Conservation (phyloP, 2,113 vertebrate species). For the Elachura formosa region DNA sequence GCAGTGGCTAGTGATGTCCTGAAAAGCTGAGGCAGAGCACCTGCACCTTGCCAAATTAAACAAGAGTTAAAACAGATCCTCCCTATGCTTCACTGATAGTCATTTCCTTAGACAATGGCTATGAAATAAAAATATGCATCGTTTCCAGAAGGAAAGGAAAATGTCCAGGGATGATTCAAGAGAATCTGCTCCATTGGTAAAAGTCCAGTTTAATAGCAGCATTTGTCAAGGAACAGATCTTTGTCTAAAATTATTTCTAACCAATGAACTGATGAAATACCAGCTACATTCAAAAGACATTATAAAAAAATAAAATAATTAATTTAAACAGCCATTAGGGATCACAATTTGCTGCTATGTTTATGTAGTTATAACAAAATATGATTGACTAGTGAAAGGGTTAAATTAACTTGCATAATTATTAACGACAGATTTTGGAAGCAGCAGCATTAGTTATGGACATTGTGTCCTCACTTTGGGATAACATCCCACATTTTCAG, state of each 20-base stretch:
- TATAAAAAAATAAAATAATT: not conserved
- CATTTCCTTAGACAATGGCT: not conserved
- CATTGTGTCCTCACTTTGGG: not conserved
- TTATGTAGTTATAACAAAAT: not conserved
- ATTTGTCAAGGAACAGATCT: not conserved
- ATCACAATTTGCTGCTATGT: not conserved
- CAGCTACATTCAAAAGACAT: not conserved
- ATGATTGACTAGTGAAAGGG: not conserved
- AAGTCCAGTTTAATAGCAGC: not conserved
- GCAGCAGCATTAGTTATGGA: not conserved
- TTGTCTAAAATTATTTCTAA: slow-evolving; percentile 10
- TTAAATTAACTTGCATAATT: not conserved
- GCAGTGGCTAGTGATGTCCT: not conserved
- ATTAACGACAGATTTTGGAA: not conserved
- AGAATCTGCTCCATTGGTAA: not conserved
- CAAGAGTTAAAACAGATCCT: not conserved
- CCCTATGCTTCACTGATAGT: not conserved
- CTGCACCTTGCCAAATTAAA: not conserved
- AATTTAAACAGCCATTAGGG: not conserved
- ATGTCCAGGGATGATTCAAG: not conserved
- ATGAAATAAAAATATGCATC: not conserved
- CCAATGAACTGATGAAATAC: not conserved
- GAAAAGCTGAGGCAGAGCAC: not conserved
- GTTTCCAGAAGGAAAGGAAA: not conserved
- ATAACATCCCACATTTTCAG: not conserved